phyloP scores from a whole-genome alignment of 2,797 vertebrate genomes.

The Hoplostethus mediterraneus region DNA sequence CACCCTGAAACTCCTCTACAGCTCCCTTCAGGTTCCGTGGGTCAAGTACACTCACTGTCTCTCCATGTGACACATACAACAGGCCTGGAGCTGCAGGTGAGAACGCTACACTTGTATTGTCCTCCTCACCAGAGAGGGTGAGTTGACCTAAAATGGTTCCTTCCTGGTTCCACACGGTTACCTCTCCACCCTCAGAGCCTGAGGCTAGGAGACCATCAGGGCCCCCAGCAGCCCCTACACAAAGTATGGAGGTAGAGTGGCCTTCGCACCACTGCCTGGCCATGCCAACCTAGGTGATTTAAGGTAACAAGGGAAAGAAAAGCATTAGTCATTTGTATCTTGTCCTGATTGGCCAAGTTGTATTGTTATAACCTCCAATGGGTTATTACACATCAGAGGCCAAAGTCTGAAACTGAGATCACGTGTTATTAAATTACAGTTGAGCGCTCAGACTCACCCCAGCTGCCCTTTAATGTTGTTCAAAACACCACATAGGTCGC shows the following conservation, averaged over 20 bases:
- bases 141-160: constrained; percentile 77
- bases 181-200: constrained; percentile 90
- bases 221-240: constrained; percentile 81
- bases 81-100: constrained; percentile 75
- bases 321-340: neutral
- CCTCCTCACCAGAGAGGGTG: constrained; percentile 79
- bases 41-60: constrained; percentile 88
- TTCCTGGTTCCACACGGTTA: constrained; percentile 88
- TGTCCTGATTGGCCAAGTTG: constrained; percentile 11
- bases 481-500: too few relatives aligned
- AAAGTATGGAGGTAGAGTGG: constrained; percentile 88
- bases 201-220: constrained; percentile 88
- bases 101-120: constrained; percentile 88
- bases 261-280: constrained; percentile 88
- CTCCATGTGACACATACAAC: constrained; percentile 90
- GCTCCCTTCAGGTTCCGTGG: constrained; percentile 84
- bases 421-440: too few relatives aligned
- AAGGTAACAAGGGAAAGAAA: neutral
- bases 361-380: neutral
- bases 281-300: constrained; percentile 77
- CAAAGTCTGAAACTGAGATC: too few relatives aligned
- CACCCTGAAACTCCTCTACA: constrained; percentile 77
- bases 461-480: too few relatives aligned
- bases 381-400: too few relatives aligned
- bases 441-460: too few relatives aligned